A percentile compares a stretch with the other conserved stretches of the same genome.
Evolutionary conservation across 2,113 vertebrate species (phyloP).

Genomic region (Melospiza melodia): DNA sequence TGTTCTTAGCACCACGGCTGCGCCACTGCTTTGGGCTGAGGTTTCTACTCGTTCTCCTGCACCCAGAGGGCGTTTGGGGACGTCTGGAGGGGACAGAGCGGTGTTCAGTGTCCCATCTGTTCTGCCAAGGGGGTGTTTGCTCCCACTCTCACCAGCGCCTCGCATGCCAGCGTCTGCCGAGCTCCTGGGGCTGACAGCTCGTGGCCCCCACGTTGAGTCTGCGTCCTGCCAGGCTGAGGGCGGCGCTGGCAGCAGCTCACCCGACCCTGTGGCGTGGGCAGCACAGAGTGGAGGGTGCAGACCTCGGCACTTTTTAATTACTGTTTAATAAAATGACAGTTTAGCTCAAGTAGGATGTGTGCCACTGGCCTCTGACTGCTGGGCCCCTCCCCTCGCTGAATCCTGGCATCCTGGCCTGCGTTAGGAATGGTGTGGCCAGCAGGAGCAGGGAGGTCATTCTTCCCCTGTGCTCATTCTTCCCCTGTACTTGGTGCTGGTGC

Average conservation of each 20-base stretch:
- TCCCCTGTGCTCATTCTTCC: no score
- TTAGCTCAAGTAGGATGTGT: neutral
- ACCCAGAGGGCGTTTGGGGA: neutral
- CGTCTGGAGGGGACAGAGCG: neutral
- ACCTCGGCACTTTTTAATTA: slow-evolving; percentile 36
- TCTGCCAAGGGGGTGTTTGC: neutral
- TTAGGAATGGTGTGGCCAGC: no score
- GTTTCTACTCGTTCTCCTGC: neutral
- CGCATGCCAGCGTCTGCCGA: neutral
- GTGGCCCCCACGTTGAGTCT: neutral
- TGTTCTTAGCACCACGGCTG: neutral
- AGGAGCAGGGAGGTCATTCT: no score
- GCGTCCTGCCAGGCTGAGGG: neutral
- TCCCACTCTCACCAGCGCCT: slow-evolving; percentile 44
- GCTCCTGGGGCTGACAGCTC: neutral
- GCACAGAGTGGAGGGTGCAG: neutral
- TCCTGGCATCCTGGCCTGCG: no score
- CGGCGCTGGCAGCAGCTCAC: neutral
- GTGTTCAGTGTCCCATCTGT: neutral
- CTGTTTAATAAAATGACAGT: slow-evolving; percentile 61
- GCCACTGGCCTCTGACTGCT: neutral
- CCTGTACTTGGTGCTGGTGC: no score
- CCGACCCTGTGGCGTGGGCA: rapidly evolving
- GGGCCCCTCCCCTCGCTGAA: neutral
- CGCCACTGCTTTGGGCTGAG: neutral